Evolutionary conservation across 1,140 invertebrate genomes (phyloP).

Genomic region (Drosophila setifemur): DNA sequence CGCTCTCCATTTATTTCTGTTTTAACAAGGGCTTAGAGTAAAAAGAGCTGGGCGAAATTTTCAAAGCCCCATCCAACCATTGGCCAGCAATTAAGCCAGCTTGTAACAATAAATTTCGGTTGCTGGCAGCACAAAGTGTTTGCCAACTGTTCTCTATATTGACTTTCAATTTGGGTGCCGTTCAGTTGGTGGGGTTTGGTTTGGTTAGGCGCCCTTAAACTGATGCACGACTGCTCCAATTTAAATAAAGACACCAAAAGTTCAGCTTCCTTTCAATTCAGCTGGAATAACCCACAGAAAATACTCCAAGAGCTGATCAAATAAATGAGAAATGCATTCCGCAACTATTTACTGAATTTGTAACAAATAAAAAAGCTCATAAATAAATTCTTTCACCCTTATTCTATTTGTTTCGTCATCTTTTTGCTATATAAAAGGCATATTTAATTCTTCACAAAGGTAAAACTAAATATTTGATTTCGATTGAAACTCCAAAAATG

Average conservation of each 20-base stretch:
- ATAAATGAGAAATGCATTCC: too few relatives aligned
- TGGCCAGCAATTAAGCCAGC: constrained; percentile 44
- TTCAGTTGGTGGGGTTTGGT: constrained; percentile 19
- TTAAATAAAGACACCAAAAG: background rate
- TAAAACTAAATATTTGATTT: background rate
- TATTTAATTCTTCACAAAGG: too few relatives aligned
- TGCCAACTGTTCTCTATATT: constrained; percentile 43
- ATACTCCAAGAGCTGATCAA: too few relatives aligned
- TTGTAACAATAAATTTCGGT: constrained; percentile 62
- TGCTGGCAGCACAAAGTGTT: constrained; percentile 26
- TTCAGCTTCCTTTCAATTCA: too few relatives aligned
- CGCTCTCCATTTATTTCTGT: background rate
- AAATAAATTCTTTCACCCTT: too few relatives aligned
- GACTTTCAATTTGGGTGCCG: constrained; percentile 65
- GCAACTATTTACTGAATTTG: too few relatives aligned
- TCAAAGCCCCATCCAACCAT: constrained; percentile 19
- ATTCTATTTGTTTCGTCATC: background rate
- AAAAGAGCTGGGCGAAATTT: constrained; percentile 1
- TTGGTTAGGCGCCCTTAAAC: constrained; percentile 10
- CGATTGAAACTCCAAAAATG: background rate
- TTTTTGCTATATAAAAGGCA: too few relatives aligned
- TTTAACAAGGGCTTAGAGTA: constrained; percentile 7
- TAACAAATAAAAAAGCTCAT: too few relatives aligned
- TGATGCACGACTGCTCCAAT: background rate
- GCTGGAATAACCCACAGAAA: too few relatives aligned